Percentiles rank a stretch among this genome's conserved stretches.
phyloP scores from a whole-genome alignment of 2,113 vertebrate genomes.

The Saiga tatarica region DNA sequence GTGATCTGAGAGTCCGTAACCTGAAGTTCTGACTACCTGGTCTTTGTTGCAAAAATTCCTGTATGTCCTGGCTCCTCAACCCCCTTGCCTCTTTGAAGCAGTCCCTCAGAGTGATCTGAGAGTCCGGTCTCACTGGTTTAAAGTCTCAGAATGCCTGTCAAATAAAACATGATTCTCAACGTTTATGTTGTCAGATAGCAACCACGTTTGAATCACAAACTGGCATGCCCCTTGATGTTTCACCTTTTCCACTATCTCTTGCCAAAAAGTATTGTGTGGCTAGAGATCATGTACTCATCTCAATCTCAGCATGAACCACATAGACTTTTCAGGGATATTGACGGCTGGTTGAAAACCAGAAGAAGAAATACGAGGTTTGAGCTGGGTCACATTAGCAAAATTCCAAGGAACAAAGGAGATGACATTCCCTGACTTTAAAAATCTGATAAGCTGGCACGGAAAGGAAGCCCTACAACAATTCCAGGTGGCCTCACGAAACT shows the following conservation, averaged over 20 bases:
- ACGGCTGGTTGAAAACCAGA: not conserved
- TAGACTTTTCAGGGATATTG: not conserved
- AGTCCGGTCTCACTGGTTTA: not conserved
- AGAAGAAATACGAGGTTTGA: not conserved
- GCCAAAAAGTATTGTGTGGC: not conserved
- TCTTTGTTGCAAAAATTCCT: not conserved
- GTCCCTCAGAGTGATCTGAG: not conserved
- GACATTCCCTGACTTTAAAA: not conserved
- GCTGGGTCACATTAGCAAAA: not conserved
- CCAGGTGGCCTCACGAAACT: not conserved
- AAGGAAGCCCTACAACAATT: not conserved
- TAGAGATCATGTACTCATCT: not conserved
- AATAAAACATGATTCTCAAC: not conserved
- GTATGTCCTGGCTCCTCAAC: not conserved
- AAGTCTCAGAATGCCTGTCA: not conserved
- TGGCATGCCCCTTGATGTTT: not conserved
- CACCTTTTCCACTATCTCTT: not conserved
- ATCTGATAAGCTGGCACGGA: not conserved
- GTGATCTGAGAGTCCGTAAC: not conserved
- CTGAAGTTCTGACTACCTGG: not conserved
- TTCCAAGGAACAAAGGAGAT: not conserved
- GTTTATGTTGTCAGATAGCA: not conserved
- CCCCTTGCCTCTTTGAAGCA: not conserved
- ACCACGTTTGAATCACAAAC: not conserved
- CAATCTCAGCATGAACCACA: not conserved